Conservation (phyloP, 2,797 vertebrate genomes). For the Diplodus sargus region DNA sequence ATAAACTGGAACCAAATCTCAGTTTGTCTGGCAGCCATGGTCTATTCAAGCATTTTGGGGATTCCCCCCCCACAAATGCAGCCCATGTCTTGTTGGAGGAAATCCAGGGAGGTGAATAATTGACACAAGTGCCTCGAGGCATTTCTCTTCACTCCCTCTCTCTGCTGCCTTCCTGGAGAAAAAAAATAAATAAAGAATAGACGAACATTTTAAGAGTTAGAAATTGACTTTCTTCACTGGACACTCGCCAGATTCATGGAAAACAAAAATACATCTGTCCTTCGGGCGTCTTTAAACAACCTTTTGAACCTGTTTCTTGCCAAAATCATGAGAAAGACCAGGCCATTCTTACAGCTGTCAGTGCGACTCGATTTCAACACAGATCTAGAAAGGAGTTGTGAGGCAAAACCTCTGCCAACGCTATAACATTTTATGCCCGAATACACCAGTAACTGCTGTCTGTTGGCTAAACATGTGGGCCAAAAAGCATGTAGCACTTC, state of each 20-base stretch:
- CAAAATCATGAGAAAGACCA: conserved; percentile 4
- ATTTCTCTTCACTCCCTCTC: conserved; percentile 11
- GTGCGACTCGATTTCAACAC: background rate
- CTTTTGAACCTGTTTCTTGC: conserved; percentile 2
- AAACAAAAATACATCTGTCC: conserved; percentile 20
- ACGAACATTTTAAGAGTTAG: conserved; percentile 8
- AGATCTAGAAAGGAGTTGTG: background rate
- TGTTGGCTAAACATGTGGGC: background rate
- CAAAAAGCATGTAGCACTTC: background rate
- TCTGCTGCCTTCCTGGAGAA: conserved; percentile 30
- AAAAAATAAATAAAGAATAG: background rate
- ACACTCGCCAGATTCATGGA: conserved; percentile 10
- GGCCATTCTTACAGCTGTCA: background rate
- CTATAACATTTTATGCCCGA: background rate
- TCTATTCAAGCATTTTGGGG: conserved; percentile 21
- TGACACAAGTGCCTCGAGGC: conserved; percentile 3
- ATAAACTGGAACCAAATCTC: conserved; percentile 11
- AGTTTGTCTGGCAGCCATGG: conserved; percentile 12
- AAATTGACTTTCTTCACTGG: background rate
- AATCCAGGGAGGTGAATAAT: conserved; percentile 27
- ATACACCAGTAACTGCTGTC: background rate
- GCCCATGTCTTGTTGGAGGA: conserved; percentile 11
- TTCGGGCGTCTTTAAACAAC: conserved; percentile 8
- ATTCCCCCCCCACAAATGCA: conserved; percentile 23
- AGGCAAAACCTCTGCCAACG: background rate